A percentile compares a stretch with the other conserved stretches of the same genome.
These are phyloP conservation scores for Dendronephthya gigantea DNA, from an alignment of 64 coral and sea anemone genomes.

Conservation along the genomic window DNA sequence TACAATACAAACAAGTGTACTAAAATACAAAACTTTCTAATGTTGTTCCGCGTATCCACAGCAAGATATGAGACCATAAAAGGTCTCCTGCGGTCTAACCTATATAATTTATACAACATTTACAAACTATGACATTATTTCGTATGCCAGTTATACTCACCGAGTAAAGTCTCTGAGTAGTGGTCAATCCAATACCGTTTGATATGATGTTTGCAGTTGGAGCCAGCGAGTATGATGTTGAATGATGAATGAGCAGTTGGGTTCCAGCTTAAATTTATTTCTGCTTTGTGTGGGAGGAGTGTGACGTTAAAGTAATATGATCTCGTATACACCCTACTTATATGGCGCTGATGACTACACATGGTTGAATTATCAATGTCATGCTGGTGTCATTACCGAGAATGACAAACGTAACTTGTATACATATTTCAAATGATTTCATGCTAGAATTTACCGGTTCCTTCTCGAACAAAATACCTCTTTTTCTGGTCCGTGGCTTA, in stretches of 20 bases:
- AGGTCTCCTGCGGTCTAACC: neutral
- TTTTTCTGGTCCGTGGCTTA: neutral
- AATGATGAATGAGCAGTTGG: neutral
- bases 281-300: neutral
- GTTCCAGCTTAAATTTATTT: neutral
- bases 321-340: neutral
- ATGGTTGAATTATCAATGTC: neutral
- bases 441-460: neutral
- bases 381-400: neutral
- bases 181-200: neutral
- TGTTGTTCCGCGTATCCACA: neutral
- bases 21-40: neutral
- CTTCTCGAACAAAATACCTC: neutral
- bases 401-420: neutral
- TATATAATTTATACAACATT: neutral
- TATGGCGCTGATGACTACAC: neutral
- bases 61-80: neutral
- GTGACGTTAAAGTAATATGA: neutral
- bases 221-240: neutral
- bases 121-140: neutral
- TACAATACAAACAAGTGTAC: neutral
- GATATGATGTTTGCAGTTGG: neutral
- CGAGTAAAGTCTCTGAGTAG: neutral
- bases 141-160: neutral
- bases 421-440: neutral